Conservation (phyloP, 2,797 vertebrate genomes). For the Poeciliopsis presidionis region DNA sequence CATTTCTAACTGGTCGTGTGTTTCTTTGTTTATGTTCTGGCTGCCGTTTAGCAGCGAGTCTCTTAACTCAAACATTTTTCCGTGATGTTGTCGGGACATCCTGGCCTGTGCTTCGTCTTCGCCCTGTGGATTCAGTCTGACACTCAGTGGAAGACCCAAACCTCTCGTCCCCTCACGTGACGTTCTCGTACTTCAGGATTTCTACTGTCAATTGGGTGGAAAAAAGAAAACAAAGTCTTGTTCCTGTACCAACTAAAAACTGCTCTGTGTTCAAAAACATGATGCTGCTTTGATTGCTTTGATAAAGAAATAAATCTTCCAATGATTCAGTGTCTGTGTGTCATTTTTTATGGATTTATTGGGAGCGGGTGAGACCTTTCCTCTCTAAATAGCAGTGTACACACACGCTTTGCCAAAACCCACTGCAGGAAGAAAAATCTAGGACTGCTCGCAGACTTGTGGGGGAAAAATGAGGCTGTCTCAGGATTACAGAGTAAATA, state of each 20-base stretch:
- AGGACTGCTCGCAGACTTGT: neutral
- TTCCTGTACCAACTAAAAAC: constrained; percentile 63
- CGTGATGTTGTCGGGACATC: constrained; percentile 30
- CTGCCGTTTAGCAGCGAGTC: constrained; percentile 64
- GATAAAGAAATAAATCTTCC: constrained; percentile 81
- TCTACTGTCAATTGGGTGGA: constrained; percentile 47
- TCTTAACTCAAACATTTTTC: constrained; percentile 31
- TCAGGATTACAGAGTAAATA: constrained; percentile 30
- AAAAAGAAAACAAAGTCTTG: constrained; percentile 48
- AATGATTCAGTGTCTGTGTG: constrained; percentile 31
- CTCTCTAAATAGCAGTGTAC: constrained; percentile 23
- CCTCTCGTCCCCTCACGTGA: constrained; percentile 45
- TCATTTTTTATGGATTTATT: constrained; percentile 15
- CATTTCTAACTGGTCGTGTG: constrained; percentile 48
- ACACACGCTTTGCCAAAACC: constrained; percentile 4
- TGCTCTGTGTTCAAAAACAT: constrained; percentile 62
- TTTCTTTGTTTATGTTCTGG: constrained; percentile 65
- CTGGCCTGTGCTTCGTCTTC: constrained; percentile 46
- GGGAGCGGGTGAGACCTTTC: neutral
- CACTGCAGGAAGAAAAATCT: constrained; percentile 22
- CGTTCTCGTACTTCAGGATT: constrained; percentile 60
- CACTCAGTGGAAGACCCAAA: constrained; percentile 38
- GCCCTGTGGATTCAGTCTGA: constrained; percentile 51
- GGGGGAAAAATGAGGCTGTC: constrained; percentile 9
- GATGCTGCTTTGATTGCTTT: constrained; percentile 79